Percentiles rank a stretch among this genome's conserved stretches.
These are phyloP conservation scores for Pseudolycoriella hygida DNA, from an alignment of 2,888 invertebrate species.

Conservation along the genomic window DNA sequence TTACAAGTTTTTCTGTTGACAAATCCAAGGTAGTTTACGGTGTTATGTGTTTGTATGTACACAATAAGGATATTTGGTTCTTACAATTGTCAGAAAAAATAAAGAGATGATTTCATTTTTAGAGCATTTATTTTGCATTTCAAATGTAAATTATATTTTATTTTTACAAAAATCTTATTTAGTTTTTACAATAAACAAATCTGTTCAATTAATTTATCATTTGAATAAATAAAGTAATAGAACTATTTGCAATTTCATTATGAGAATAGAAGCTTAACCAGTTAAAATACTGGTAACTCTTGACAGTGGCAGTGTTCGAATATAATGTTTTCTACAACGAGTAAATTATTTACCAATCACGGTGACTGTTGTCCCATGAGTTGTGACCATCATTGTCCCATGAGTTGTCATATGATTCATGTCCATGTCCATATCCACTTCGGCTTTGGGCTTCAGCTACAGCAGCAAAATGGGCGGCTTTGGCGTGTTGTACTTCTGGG, in stretches of 20 bases:
- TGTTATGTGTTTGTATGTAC: too few relatives aligned
- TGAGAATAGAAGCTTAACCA: neutral
- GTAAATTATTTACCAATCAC: constrained; percentile 10
- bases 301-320: neutral
- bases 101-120: neutral
- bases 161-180: neutral
- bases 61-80: too few relatives aligned
- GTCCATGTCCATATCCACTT: constrained; percentile 8
- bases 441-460: constrained; percentile 23
- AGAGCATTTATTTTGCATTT: constrained; percentile 1
- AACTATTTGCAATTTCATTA: neutral
- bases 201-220: neutral
- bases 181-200: neutral
- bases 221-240: neutral
- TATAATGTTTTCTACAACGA: neutral
- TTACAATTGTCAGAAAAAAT: too few relatives aligned
- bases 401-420: constrained; percentile 10
- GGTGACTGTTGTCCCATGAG: constrained; percentile 1
- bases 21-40: too few relatives aligned
- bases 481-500: constrained; percentile 31
- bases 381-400: constrained; percentile 16
- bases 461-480: constrained; percentile 27
- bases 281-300: constrained; percentile 1
- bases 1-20: too few relatives aligned
- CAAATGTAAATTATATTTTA: neutral